Conservation (phyloP, 2,888 invertebrate genomes). For the Linnaemya tessellans region DNA sequence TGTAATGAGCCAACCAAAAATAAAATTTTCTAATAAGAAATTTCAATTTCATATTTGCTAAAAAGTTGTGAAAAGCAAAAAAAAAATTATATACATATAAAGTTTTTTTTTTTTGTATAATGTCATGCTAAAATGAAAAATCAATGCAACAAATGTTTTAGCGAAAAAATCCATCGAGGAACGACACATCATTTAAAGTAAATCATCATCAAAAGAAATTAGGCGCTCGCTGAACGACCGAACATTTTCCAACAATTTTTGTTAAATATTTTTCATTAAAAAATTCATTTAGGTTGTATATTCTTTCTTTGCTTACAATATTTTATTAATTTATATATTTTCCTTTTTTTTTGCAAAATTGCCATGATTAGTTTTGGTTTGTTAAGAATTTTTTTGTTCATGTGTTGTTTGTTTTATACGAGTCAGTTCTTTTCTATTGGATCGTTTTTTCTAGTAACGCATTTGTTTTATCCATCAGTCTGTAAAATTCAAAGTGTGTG, state of each 20-base stretch:
- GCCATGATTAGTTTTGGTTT: constrained; percentile 60
- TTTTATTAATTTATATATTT: constrained; percentile 46
- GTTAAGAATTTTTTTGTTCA: constrained; percentile 51
- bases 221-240: constrained; percentile 72
- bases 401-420: constrained; percentile 53
- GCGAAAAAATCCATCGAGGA: constrained; percentile 79
- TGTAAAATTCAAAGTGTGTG: constrained; percentile 23
- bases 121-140: constrained; percentile 76
- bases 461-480: constrained; percentile 68
- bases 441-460: constrained; percentile 50
- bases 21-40: constrained; percentile 53
- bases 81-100: no score
- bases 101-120: constrained; percentile 37
- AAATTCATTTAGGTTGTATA: not conserved
- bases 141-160: constrained; percentile 77
- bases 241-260: constrained; percentile 25
- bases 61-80: not conserved
- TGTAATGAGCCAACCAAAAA: constrained; percentile 62
- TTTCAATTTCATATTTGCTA: not conserved
- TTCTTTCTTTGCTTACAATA: constrained; percentile 17
- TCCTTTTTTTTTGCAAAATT: constrained; percentile 33
- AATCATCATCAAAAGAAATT: constrained; percentile 81
- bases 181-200: constrained; percentile 81
- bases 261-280: constrained; percentile 12
- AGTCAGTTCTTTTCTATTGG: constrained; percentile 47